Conservation (phyloP, 1,140 invertebrate species). For the Periplaneta americana region DNA sequence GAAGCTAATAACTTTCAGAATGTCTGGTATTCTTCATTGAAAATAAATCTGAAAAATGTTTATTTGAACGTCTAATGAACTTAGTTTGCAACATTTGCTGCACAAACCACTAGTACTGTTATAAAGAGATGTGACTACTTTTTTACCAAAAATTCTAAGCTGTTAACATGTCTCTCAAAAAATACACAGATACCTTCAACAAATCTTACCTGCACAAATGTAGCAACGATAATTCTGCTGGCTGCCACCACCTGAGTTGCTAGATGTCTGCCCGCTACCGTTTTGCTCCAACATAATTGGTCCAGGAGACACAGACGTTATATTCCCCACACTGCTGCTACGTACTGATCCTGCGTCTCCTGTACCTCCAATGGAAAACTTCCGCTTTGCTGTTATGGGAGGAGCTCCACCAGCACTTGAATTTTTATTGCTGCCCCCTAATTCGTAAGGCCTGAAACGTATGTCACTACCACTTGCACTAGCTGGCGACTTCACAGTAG, state of each 20-base stretch:
- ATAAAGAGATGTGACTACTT: no score
- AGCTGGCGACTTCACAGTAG: constrained; percentile 45
- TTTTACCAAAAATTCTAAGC: no score
- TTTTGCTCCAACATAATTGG: background rate
- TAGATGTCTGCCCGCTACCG: constrained; percentile 12
- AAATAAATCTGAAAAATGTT: no score
- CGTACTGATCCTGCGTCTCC: background rate
- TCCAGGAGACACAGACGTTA: background rate
- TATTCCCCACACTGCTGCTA: background rate
- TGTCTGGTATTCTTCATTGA: no score
- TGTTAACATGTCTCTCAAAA: no score
- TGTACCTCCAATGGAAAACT: background rate
- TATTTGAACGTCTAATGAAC: no score
- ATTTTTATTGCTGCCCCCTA: constrained; percentile 39
- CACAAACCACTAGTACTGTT: no score
- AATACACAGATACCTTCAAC: no score
- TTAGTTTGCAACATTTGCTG: no score
- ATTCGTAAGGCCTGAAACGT: constrained; percentile 68
- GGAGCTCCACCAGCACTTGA: background rate
- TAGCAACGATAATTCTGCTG: constrained; percentile 47
- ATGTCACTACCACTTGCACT: constrained; percentile 50
- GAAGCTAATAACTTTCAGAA: no score
- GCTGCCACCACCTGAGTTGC: constrained; percentile 24
- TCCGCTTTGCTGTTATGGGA: background rate
- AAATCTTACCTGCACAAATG: constrained; percentile 64